phyloP scores from a whole-genome alignment of 2,888 invertebrate species.

The Diarsia brunnea region DNA sequence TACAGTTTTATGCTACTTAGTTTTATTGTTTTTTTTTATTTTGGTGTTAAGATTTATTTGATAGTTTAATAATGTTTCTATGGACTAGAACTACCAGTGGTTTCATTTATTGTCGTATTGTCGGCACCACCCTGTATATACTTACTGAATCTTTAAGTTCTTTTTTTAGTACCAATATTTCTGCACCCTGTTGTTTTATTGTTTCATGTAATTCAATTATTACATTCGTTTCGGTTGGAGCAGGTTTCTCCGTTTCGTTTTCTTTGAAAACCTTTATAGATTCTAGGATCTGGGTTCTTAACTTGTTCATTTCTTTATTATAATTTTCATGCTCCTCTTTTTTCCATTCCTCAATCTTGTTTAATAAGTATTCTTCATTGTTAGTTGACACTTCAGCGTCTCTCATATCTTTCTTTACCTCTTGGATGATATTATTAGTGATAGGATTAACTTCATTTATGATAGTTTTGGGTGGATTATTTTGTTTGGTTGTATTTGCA shows the following conservation, averaged over 20 bases:
- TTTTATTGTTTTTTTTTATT: no score
- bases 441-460: conserved; percentile 48
- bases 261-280: conserved; percentile 81
- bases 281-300: conserved; percentile 84
- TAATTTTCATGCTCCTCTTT: conserved; percentile 89
- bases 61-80: no score
- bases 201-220: conserved; percentile 84
- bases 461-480: conserved; percentile 43
- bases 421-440: conserved; percentile 40
- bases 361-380: conserved; percentile 78
- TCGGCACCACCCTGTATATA: no score
- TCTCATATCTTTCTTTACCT: conserved; percentile 72
- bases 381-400: conserved; percentile 82
- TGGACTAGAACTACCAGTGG: no score
- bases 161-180: conserved; percentile 87
- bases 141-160: conserved; percentile 85
- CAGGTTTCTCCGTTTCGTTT: conserved; percentile 69
- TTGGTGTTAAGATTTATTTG: no score
- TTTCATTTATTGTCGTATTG: no score
- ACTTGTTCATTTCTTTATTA: conserved; percentile 86
- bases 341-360: conserved; percentile 89
- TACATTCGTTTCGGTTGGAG: conserved; percentile 75
- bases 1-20: no score
- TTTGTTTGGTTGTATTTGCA: conserved; percentile 66
- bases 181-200: conserved; percentile 88